Percentiles rank a stretch among this genome's conserved stretches.
These are phyloP conservation scores for Iselma pallidipennis DNA, from an alignment of 2,888 invertebrate genomes.

Conservation along the genomic window DNA sequence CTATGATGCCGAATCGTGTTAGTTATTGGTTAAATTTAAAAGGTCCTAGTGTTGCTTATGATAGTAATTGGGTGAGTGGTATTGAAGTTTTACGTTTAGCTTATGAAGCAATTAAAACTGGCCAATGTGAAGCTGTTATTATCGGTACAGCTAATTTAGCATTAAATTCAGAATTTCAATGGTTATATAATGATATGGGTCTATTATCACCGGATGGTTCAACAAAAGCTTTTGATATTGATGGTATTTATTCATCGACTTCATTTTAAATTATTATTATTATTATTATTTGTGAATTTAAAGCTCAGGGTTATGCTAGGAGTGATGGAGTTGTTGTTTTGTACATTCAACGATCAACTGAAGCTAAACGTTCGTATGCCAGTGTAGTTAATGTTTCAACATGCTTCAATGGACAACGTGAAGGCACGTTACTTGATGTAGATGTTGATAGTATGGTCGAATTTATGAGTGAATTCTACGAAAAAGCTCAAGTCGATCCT, in stretches of 20 bases:
- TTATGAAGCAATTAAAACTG: constrained; percentile 77
- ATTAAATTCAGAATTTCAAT: constrained; percentile 64
- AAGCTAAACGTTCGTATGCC: constrained; percentile 60
- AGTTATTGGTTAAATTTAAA: constrained; percentile 89
- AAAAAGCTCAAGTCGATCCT: constrained; percentile 55
- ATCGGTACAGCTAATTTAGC: constrained; percentile 86
- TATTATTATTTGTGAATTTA: constrained; percentile 1
- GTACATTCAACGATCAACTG: constrained; percentile 71
- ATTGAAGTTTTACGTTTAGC: constrained; percentile 68
- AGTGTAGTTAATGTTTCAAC: constrained; percentile 61
- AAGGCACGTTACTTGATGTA: constrained; percentile 46
- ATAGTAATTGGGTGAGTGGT: constrained; percentile 70
- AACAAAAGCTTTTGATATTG: constrained; percentile 67
- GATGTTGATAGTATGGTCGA: constrained; percentile 53
- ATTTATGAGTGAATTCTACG: constrained; percentile 62
- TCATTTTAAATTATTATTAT: not conserved
- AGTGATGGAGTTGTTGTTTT: constrained; percentile 77
- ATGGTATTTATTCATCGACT: constrained; percentile 55
- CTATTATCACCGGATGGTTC: constrained; percentile 65
- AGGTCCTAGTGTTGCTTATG: constrained; percentile 66
- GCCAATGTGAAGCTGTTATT: constrained; percentile 87
- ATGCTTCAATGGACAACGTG: constrained; percentile 62
- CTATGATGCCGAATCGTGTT: constrained; percentile 95
- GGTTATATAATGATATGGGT: constrained; percentile 66
- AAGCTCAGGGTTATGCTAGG: constrained; percentile 81